Percentiles rank a stretch among this genome's conserved stretches.
These are phyloP conservation scores for Potorous gilbertii DNA, from an alignment of 2,797 vertebrate genomes.

Conservation along the genomic window DNA sequence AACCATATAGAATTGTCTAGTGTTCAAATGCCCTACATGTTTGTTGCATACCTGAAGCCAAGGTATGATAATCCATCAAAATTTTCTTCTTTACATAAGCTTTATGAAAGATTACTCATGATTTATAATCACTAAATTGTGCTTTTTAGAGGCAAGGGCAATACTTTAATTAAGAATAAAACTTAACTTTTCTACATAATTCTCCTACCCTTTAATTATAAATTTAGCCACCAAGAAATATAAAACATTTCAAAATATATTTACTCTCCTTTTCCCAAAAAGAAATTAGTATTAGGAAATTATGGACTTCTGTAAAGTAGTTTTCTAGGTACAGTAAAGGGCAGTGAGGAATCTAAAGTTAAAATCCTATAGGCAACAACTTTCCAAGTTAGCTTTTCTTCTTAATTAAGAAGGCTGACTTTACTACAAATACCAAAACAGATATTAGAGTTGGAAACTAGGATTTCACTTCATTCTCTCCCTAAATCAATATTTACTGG, in stretches of 20 bases:
- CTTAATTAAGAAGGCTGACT: neutral
- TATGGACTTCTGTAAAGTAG: neutral
- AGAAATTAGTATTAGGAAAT: neutral
- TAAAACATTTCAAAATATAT: neutral
- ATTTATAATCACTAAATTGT: slow-evolving; percentile 8
- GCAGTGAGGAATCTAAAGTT: neutral
- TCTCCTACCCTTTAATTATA: neutral
- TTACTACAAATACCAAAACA: neutral
- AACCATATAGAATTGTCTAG: neutral
- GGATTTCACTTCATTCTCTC: neutral
- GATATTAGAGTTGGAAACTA: neutral
- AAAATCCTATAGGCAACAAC: neutral
- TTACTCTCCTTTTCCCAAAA: neutral
- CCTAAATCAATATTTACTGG: neutral
- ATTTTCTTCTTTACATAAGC: slow-evolving; percentile 10
- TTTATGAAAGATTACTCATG: slow-evolving; percentile 37
- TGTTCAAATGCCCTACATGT: neutral
- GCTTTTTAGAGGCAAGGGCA: neutral
- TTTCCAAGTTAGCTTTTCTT: neutral
- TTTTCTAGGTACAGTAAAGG: neutral
- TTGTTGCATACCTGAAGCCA: neutral
- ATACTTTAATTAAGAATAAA: neutral
- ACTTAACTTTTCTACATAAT: neutral
- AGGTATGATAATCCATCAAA: neutral
- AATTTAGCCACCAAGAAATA: neutral